Conservation (phyloP, 2,113 vertebrate genomes). For the Pongo pygmaeus region DNA sequence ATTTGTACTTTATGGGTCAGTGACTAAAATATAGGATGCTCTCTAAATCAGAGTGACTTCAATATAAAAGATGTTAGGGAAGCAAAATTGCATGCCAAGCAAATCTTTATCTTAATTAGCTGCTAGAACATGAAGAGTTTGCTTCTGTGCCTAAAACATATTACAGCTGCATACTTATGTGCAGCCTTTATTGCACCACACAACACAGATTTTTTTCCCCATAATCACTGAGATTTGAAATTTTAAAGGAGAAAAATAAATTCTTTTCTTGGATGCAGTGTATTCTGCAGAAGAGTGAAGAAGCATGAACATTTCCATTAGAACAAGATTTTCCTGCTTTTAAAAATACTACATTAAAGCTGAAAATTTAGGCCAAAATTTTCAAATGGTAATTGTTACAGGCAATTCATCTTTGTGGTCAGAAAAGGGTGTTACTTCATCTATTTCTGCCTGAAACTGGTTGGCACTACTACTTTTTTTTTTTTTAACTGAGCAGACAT, state of each 20-base stretch:
- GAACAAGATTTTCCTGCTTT: not conserved
- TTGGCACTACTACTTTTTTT: not conserved
- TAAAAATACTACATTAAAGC: not conserved
- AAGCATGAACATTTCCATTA: not conserved
- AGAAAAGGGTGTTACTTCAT: not conserved
- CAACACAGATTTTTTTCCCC: not conserved
- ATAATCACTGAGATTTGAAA: not conserved
- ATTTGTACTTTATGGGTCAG: conserved; percentile 75
- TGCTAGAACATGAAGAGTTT: conserved; percentile 55
- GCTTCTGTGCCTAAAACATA: conserved; percentile 51
- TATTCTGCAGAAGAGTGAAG: not conserved
- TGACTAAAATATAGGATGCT: conserved; percentile 61
- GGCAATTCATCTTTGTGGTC: conserved; percentile 36
- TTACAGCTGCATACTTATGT: not conserved
- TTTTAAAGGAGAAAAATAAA: conserved; percentile 40
- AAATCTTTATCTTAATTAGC: conserved; percentile 78
- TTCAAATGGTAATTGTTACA: conserved; percentile 40
- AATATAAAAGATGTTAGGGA: conserved; percentile 60
- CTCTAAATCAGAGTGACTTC: conserved; percentile 58
- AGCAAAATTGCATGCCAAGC: conserved; percentile 56
- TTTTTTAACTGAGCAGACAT: not conserved
- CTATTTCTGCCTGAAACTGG: not conserved
- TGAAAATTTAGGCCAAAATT: conserved; percentile 10
- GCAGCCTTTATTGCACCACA: not conserved
- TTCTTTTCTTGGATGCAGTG: not conserved